Conservation (phyloP, 2,113 vertebrate genomes). For the Heloderma charlesbogerti region DNA sequence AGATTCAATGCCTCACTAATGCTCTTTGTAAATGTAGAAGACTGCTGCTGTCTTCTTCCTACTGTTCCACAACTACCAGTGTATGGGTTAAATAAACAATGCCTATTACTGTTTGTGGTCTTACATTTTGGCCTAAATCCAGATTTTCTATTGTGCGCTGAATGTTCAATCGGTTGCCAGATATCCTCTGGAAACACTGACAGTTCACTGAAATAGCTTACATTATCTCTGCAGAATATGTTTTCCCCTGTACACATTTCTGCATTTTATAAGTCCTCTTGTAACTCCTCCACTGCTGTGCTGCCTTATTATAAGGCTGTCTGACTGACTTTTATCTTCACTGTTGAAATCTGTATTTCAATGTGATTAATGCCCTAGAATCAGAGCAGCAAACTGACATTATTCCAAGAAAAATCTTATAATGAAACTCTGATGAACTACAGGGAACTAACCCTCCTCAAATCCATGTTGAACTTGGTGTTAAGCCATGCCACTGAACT, state of each 20-base stretch:
- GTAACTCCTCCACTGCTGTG: not conserved
- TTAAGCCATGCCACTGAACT: not conserved
- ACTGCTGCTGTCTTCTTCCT: not conserved
- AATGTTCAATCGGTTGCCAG: not conserved
- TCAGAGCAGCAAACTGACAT: not conserved
- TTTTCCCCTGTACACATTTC: not conserved
- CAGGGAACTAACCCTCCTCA: not conserved
- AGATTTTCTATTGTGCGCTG: not conserved
- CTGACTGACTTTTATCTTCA: not conserved
- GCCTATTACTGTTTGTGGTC: not conserved
- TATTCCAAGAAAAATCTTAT: not conserved
- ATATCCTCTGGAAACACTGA: not conserved
- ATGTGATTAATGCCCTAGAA: not conserved
- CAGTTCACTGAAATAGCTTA: not conserved
- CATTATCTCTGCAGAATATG: not conserved
- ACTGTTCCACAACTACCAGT: not conserved
- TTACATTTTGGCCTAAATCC: not conserved
- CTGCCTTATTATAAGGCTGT: not conserved
- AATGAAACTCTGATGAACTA: not conserved
- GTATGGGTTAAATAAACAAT: not conserved
- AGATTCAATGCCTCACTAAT: not conserved
- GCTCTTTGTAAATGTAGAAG: not conserved
- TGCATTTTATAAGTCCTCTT: not conserved
- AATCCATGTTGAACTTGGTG: not conserved
- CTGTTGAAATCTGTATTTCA: not conserved